Percentiles rank a stretch among this genome's conserved stretches.
These are phyloP conservation scores for Drosophila basisetae DNA, from an alignment of 2,888 invertebrate species.

Conservation along the genomic window DNA sequence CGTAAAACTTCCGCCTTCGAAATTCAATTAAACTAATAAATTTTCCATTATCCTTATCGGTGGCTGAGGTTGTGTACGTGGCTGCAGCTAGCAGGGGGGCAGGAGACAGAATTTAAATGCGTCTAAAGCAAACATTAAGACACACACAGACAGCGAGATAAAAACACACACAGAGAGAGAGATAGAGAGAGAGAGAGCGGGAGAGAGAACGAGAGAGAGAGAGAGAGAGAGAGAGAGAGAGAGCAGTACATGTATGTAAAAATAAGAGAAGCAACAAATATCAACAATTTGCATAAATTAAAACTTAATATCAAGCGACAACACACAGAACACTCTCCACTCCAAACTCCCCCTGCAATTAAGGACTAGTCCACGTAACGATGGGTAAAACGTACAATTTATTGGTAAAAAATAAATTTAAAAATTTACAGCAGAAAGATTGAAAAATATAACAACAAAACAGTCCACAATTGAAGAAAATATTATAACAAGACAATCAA, in stretches of 20 bases:
- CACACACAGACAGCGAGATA: constrained; percentile 33
- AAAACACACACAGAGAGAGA: constrained; percentile 1
- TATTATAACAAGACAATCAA: background rate
- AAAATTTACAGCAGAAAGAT: background rate
- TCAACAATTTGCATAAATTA: constrained; percentile 84
- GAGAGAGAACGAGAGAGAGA: constrained; percentile 2
- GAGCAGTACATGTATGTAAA: constrained; percentile 38
- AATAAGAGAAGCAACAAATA: constrained; percentile 64
- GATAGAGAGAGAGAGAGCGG: constrained; percentile 9
- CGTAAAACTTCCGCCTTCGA: constrained; percentile 82
- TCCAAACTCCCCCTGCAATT: background rate
- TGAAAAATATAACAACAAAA: background rate
- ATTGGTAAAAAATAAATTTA: background rate
- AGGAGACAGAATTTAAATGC: constrained; percentile 63
- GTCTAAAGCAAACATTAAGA: constrained; percentile 66
- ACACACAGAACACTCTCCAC: constrained; percentile 15
- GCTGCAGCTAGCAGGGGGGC: constrained; percentile 19
- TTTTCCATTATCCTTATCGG: constrained; percentile 82
- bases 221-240: constrained; percentile 5
- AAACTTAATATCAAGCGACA: constrained; percentile 75
- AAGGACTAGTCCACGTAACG: background rate
- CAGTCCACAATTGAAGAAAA: background rate
- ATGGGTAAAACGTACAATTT: background rate
- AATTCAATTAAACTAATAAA: constrained; percentile 84
- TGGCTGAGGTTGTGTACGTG: constrained; percentile 55